Percentiles rank a stretch among this genome's conserved stretches.
Evolutionary conservation across 1,140 invertebrate species (phyloP).

Genomic region (Popillia japonica): DNA sequence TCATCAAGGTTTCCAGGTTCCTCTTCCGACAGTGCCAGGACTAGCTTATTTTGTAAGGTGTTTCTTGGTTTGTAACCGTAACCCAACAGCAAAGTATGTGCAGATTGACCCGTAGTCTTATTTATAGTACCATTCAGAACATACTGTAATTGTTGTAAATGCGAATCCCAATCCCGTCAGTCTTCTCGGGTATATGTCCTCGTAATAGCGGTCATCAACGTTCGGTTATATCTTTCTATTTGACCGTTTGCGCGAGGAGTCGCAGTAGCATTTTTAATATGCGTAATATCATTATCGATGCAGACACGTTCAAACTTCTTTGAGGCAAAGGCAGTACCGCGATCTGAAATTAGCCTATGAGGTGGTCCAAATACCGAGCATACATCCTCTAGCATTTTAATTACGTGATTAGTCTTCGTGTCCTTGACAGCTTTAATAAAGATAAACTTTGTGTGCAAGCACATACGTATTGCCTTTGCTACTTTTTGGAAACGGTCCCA

Average conservation of each 20-base stretch:
- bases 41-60: neutral
- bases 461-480: constrained; percentile 49
- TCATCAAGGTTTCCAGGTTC: neutral
- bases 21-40: neutral
- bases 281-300: constrained; percentile 37
- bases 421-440: constrained; percentile 14
- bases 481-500: constrained; percentile 54
- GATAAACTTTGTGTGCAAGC: constrained; percentile 43
- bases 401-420: neutral
- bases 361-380: constrained; percentile 53
- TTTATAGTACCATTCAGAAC: neutral
- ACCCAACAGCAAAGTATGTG: neutral
- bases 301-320: constrained; percentile 46
- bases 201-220: constrained; percentile 41
- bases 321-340: constrained; percentile 47
- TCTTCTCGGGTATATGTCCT: neutral
- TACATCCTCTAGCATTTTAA: neutral
- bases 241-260: no score
- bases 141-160: neutral
- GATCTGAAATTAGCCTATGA: constrained; percentile 44
- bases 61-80: neutral
- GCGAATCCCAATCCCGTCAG: neutral
- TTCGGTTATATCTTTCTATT: constrained; percentile 46
- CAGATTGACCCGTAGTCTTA: neutral
- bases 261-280: no score